phyloP scores from a whole-genome alignment of 2,888 invertebrate genomes.

The Scaeva pyrastri region DNA sequence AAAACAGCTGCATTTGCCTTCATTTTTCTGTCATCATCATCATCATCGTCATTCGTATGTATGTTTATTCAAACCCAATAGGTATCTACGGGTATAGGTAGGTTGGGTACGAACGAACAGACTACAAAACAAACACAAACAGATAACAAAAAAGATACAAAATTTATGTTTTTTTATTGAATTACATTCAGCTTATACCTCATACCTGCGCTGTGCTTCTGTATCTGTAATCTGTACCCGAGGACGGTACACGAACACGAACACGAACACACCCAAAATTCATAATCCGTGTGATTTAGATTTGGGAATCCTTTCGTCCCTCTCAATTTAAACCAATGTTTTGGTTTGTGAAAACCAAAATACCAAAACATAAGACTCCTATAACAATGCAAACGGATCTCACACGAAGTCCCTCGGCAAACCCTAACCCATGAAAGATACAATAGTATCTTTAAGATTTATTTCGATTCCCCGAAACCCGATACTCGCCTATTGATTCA shows the following conservation, averaged over 20 bases:
- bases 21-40: conserved; percentile 51
- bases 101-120: background rate
- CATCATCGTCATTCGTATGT: too few species aligned
- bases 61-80: conserved; percentile 65
- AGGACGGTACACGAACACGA: background rate
- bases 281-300: conserved; percentile 58
- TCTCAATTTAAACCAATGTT: conserved; percentile 43
- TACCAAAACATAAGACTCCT: conserved; percentile 56
- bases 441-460: conserved; percentile 39
- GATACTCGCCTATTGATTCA: conserved; percentile 44
- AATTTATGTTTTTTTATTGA: conserved; percentile 36
- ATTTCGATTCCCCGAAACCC: conserved; percentile 60
- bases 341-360: conserved; percentile 67
- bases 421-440: background rate
- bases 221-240: background rate
- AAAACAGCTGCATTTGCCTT: conserved; percentile 68
- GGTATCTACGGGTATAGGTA: conserved; percentile 16
- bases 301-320: conserved; percentile 50
- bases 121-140: conserved; percentile 32
- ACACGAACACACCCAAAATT: conserved; percentile 13
- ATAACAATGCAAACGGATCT: conserved; percentile 46
- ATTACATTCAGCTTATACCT: conserved; percentile 48
- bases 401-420: conserved; percentile 56
- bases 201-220: conserved; percentile 68
- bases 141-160: conserved; percentile 51